A percentile compares a stretch with the other conserved stretches of the same genome.
Conservation (phyloP, 2,888 invertebrate genomes). For the Criorhina ranunculi region DNA sequence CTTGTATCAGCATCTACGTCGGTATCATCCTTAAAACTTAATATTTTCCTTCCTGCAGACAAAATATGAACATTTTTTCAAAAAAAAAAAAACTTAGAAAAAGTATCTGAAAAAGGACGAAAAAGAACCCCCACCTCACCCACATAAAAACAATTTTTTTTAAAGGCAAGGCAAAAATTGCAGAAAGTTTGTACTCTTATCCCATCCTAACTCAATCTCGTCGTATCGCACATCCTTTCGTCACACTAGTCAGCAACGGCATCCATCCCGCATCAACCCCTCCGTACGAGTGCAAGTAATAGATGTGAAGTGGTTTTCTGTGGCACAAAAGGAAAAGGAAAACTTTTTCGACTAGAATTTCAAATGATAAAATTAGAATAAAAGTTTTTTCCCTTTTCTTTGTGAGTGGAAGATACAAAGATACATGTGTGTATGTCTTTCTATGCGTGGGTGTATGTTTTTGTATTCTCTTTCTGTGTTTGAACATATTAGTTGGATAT, state of each 20-base stretch:
- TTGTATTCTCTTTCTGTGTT: conserved; percentile 7
- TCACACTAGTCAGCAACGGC: conserved; percentile 8
- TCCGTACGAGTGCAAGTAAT: conserved; percentile 43
- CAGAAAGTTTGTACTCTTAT: conserved; percentile 7
- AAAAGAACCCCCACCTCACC: not conserved
- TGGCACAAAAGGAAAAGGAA: conserved; percentile 44
- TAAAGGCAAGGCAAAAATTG: conserved; percentile 18
- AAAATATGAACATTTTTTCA: conserved; percentile 50
- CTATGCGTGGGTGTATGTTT: not conserved
- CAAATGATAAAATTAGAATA: conserved; percentile 72
- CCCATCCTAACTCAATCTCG: not conserved
- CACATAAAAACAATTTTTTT: conserved; percentile 24
- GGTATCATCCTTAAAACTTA: conserved; percentile 43
- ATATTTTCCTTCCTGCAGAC: conserved; percentile 43
- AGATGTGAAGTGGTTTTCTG: conserved; percentile 67
- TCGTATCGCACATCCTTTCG: conserved; percentile 13
- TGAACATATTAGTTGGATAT: conserved; percentile 46
- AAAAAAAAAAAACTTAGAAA: no score
- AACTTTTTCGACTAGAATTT: conserved; percentile 69
- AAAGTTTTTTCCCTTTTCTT: conserved; percentile 26
- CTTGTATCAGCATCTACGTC: conserved; percentile 12
- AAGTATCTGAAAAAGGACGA: not conserved
- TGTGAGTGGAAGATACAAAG: conserved; percentile 8
- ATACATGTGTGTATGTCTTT: not conserved
- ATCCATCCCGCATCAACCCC: not conserved